Evolutionary conservation across 1,140 invertebrate genomes (phyloP).

Genomic region (Drosophila micromelanica): DNA sequence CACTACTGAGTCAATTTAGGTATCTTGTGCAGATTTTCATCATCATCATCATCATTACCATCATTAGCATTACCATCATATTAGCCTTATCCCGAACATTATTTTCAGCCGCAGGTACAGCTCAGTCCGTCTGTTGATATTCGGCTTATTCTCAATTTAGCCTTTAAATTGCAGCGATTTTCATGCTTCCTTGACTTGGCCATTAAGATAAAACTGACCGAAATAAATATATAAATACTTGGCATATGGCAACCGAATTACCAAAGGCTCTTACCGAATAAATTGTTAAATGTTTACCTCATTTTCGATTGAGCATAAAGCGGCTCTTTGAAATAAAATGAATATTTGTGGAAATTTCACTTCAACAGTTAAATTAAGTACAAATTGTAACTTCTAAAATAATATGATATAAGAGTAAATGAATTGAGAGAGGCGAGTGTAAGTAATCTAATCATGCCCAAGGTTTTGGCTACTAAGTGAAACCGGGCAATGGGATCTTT

Average conservation of each 20-base stretch:
- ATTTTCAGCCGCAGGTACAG: constrained; percentile 14
- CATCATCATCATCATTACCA: constrained; percentile 31
- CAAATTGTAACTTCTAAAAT: too few relatives aligned
- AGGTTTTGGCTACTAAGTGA: not conserved
- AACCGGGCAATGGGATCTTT: constrained; percentile 10
- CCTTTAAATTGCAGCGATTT: constrained; percentile 3
- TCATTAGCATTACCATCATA: constrained; percentile 1
- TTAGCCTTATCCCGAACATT: constrained; percentile 30
- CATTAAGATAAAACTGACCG: constrained; percentile 20
- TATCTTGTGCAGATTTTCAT: constrained; percentile 53
- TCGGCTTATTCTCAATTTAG: not conserved
- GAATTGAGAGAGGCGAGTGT: not conserved
- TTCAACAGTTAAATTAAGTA: too few relatives aligned
- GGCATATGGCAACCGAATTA: not conserved
- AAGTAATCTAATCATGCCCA: too few relatives aligned
- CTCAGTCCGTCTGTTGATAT: constrained; percentile 9
- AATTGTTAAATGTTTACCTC: not conserved
- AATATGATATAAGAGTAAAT: not conserved
- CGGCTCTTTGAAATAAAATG: too few relatives aligned
- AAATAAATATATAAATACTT: not conserved
- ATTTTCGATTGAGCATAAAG: too few relatives aligned
- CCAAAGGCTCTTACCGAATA: not conserved
- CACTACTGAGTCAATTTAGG: constrained; percentile 78
- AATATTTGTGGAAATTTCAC: too few relatives aligned
- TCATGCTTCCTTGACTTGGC: not conserved